Conservation (phyloP, 2,888 invertebrate species). For the Trichacis sp. region DNA sequence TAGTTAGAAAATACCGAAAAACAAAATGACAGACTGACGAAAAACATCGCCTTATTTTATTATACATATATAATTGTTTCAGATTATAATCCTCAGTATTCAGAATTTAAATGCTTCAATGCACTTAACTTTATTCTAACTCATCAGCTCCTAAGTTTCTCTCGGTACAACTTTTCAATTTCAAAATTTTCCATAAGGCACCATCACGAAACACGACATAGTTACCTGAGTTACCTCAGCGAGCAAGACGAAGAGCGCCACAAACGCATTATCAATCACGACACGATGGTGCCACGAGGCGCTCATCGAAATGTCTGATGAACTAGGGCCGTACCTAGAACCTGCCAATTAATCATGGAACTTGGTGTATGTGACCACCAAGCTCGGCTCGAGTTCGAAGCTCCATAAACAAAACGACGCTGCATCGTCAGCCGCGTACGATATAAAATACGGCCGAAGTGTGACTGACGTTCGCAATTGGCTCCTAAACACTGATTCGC, state of each 20-base stretch:
- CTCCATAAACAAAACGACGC: conserved; percentile 55
- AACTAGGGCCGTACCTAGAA: conserved; percentile 57
- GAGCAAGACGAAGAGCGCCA: conserved; percentile 26
- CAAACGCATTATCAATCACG: conserved; percentile 63
- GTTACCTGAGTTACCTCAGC: too few species aligned
- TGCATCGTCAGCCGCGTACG: conserved; percentile 27
- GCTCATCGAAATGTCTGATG: conserved; percentile 46
- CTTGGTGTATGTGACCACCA: conserved; percentile 49
- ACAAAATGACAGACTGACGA: too few species aligned
- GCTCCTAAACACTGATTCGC: conserved; percentile 13
- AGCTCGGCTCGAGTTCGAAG: conserved; percentile 53
- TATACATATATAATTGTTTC: too few species aligned
- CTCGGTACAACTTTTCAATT: too few species aligned
- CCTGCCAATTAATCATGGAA: conserved; percentile 62
- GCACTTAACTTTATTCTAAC: too few species aligned
- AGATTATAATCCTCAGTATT: too few species aligned
- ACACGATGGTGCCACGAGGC: conserved; percentile 53
- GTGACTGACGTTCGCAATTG: conserved; percentile 52
- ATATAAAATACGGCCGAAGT: conserved; percentile 53
- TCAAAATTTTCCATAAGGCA: too few species aligned
- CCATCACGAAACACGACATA: too few species aligned
- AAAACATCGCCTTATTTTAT: too few species aligned
- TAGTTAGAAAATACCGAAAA: too few species aligned
- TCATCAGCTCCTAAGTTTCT: too few species aligned
- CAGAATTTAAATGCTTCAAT: too few species aligned